These are phyloP conservation scores for Drosophila kanapiae DNA, from an alignment of 1,140 invertebrate genomes.

Conservation along the genomic window DNA sequence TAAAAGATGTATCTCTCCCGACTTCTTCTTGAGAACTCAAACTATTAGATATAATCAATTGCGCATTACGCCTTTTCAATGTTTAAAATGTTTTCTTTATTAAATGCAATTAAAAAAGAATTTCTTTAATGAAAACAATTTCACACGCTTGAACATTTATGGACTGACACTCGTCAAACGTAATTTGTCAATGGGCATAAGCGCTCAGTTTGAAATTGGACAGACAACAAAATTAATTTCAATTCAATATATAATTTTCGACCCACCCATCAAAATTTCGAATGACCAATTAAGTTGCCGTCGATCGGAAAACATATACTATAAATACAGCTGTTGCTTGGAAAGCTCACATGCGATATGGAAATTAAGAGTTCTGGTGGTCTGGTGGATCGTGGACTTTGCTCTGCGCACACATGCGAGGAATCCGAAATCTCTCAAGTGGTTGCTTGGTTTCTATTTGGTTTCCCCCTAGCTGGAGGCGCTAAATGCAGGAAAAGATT, in stretches of 20 bases:
- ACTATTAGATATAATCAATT: background rate
- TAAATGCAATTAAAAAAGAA: background rate
- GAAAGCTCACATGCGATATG: constrained; percentile 44
- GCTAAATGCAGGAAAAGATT: constrained; percentile 78
- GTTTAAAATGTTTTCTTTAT: background rate
- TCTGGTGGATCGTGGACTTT: constrained; percentile 21
- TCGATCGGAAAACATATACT: constrained; percentile 19
- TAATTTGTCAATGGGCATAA: constrained; percentile 22
- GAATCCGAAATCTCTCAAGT: constrained; percentile 68
- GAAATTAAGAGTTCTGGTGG: constrained; percentile 34
- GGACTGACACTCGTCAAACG: constrained; percentile 6
- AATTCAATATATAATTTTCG: constrained; percentile 27
- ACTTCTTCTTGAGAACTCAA: background rate
- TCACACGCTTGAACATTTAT: constrained; percentile 26
- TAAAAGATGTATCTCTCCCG: no score
- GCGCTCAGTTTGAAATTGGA: background rate
- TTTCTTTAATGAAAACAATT: background rate
- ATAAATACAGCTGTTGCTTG: constrained; percentile 1
- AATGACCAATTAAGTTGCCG: constrained; percentile 33
- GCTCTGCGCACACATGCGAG: constrained; percentile 31
- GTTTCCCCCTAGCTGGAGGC: constrained; percentile 51
- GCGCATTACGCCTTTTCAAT: background rate
- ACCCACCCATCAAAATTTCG: background rate
- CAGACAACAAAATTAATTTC: constrained; percentile 14
- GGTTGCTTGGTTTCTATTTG: constrained; percentile 27